Percentiles rank a stretch among this genome's conserved stretches.
Evolutionary conservation across 2,797 vertebrate genomes (phyloP).

Genomic region (Sebastes cheni): DNA sequence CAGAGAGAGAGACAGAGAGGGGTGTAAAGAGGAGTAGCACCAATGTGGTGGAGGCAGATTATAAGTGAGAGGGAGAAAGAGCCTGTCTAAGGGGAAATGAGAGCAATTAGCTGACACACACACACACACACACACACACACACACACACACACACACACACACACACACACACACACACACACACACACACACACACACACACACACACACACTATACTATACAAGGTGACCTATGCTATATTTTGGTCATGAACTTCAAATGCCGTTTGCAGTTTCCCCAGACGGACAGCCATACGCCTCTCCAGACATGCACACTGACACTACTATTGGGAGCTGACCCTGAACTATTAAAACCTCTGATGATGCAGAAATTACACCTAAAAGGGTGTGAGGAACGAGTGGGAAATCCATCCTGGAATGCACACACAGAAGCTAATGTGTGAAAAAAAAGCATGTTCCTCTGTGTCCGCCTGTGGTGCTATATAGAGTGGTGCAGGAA

Average conservation of each 20-base stretch:
- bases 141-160: background rate
- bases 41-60: constrained; percentile 67
- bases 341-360: constrained; percentile 33
- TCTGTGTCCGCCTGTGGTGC: no score
- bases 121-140: background rate
- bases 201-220: background rate
- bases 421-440: background rate
- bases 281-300: constrained; percentile 18
- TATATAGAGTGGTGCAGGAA: no score
- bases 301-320: constrained; percentile 40
- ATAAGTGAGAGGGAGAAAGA: constrained; percentile 74
- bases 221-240: constrained; percentile 68
- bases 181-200: background rate
- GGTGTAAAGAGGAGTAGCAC: constrained; percentile 61
- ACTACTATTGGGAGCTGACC: constrained; percentile 50
- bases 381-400: constrained; percentile 8
- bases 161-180: constrained; percentile 19
- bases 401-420: background rate
- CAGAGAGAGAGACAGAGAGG: constrained; percentile 37
- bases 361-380: constrained; percentile 11
- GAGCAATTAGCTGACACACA: constrained; percentile 63
- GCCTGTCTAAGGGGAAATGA: constrained; percentile 53
- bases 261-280: constrained; percentile 24
- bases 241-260: constrained; percentile 46
- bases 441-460: no score